A percentile compares a stretch with the other conserved stretches of the same genome.
These are phyloP conservation scores for Drosophila leontia DNA, from an alignment of 1,140 invertebrate species.

Conservation along the genomic window DNA sequence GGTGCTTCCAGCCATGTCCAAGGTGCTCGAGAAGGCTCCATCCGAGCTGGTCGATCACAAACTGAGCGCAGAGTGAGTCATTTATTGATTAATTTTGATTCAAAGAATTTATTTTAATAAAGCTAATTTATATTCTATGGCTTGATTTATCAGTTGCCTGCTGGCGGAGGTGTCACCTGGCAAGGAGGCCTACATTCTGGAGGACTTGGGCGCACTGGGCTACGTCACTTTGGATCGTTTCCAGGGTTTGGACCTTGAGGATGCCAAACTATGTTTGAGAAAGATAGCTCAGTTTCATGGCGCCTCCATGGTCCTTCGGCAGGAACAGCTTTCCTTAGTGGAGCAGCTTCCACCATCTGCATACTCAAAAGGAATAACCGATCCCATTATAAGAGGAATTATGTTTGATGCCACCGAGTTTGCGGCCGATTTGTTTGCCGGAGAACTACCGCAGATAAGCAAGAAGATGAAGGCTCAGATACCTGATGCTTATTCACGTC, in stretches of 20 bases:
- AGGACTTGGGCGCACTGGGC: slow-evolving; percentile 51
- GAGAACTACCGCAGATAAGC: slow-evolving; percentile 82
- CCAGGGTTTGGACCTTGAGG: slow-evolving; percentile 38
- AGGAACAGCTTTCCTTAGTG: slow-evolving; percentile 37
- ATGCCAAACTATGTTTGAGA: slow-evolving; percentile 50
- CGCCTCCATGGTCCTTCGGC: slow-evolving; percentile 60
- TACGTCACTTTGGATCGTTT: slow-evolving; percentile 51
- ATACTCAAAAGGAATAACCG: slow-evolving; percentile 30
- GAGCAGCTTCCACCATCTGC: slow-evolving; percentile 35
- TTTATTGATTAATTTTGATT: background rate
- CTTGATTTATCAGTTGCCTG: slow-evolving; percentile 31
- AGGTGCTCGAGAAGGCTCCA: slow-evolving; percentile 27
- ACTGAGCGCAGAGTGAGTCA: slow-evolving; percentile 60
- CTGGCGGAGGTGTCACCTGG: slow-evolving; percentile 20
- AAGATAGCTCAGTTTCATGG: slow-evolving; percentile 75
- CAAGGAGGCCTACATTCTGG: slow-evolving; percentile 65
- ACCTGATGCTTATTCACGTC: slow-evolving; percentile 26
- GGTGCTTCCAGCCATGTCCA: slow-evolving; percentile 58
- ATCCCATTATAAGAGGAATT: slow-evolving; percentile 28
- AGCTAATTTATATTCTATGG: background rate
- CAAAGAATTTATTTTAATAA: no score
- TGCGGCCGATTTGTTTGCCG: slow-evolving; percentile 67
- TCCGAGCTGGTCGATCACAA: slow-evolving; percentile 30
- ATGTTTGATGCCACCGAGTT: slow-evolving; percentile 57
- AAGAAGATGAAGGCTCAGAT: slow-evolving; percentile 75